phyloP scores from a whole-genome alignment of 2,797 vertebrate species.

The Platyrinchus mystaceus region DNA sequence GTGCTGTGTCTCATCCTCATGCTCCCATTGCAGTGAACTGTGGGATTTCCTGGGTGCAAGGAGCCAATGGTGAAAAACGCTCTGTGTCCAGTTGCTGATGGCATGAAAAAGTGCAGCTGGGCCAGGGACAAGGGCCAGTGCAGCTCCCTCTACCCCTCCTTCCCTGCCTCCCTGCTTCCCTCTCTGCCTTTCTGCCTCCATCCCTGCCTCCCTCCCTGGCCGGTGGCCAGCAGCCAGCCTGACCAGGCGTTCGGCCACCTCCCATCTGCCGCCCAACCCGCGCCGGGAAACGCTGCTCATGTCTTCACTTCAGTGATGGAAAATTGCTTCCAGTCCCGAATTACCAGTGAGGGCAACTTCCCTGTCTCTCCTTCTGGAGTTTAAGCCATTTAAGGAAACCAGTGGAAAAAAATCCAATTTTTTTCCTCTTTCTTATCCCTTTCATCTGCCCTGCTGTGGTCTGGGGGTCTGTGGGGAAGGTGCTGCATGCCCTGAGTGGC shows the following conservation, averaged over 20 bases:
- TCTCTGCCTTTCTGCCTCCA: neutral
- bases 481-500: neutral
- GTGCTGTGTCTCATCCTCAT: fast-evolving
- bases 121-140: neutral
- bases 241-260: neutral
- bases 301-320: neutral
- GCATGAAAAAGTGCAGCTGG: neutral
- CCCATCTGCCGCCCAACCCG: neutral
- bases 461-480: neutral
- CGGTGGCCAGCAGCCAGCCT: neutral
- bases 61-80: neutral
- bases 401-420: neutral
- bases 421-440: neutral
- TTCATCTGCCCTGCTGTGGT: neutral
- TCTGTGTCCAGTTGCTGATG: neutral
- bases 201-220: neutral
- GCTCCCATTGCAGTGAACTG: fast-evolving
- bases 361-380: neutral
- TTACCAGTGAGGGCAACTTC: neutral
- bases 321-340: neutral
- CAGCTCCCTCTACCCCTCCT: too few species aligned
- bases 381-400: neutral
- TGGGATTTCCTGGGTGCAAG: neutral
- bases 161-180: neutral
- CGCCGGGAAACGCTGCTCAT: fast-evolving